These are phyloP conservation scores for Ctenopoma multispine DNA, from an alignment of 2,797 vertebrate species.

Conservation along the genomic window DNA sequence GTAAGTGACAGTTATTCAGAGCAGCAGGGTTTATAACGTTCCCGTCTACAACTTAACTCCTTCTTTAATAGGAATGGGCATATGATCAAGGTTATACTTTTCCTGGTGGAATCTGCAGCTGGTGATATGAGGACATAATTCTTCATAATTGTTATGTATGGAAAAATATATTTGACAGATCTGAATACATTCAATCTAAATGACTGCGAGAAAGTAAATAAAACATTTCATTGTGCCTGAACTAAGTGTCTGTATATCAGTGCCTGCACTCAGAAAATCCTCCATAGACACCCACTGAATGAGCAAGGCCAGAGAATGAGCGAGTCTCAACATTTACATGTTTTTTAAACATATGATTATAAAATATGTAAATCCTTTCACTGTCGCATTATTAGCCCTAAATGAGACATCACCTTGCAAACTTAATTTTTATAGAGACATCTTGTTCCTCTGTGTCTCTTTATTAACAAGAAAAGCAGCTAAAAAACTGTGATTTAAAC, in stretches of 20 bases:
- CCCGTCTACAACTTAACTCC: slow-evolving; percentile 3
- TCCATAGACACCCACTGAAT: slow-evolving; percentile 5
- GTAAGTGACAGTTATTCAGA: background rate
- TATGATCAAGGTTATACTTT: slow-evolving; percentile 5
- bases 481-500: background rate
- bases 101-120: background rate
- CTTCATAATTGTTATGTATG: background rate
- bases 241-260: background rate
- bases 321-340: background rate
- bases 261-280: background rate
- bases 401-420: background rate
- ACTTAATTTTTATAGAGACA: background rate
- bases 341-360: too few species aligned
- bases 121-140: background rate
- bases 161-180: background rate
- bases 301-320: slow-evolving; percentile 1
- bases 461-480: background rate
- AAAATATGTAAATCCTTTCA: background rate
- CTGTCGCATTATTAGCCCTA: background rate
- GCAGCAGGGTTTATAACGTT: background rate
- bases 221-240: background rate
- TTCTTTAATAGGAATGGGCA: background rate
- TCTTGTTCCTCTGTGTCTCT: background rate
- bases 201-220: too few species aligned
- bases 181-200: background rate